phyloP scores from a whole-genome alignment of 2,797 vertebrate species.

The Liasis olivaceus region DNA sequence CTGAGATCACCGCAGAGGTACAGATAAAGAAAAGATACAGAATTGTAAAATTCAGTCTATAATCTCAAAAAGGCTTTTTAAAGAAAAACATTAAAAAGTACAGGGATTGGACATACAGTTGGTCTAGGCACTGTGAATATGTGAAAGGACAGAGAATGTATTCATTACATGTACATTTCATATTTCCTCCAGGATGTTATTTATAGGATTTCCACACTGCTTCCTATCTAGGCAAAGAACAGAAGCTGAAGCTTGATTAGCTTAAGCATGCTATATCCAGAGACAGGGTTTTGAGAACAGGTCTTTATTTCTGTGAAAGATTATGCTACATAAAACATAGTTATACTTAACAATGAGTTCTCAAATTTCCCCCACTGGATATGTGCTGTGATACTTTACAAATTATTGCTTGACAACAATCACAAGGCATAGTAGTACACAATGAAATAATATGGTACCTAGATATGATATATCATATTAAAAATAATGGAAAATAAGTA shows the following conservation, averaged over 20 bases:
- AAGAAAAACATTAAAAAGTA: conserved; percentile 29
- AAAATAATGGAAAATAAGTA: background rate
- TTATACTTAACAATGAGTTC: background rate
- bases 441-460: background rate
- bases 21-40: conserved; percentile 11
- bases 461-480: background rate
- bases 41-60: conserved; percentile 23
- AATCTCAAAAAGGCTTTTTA: conserved; percentile 17
- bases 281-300: background rate
- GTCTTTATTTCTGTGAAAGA: background rate
- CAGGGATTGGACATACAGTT: conserved; percentile 18
- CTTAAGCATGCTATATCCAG: background rate
- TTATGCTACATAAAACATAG: background rate
- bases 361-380: background rate
- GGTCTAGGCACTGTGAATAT: background rate
- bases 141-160: conserved; percentile 19
- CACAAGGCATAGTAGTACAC: background rate
- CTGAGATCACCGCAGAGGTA: conserved; percentile 21
- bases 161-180: conserved; percentile 13
- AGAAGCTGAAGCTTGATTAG: background rate
- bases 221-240: background rate
- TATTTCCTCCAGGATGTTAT: background rate
- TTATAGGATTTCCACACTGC: background rate
- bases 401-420: background rate
- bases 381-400: background rate